These are phyloP conservation scores for Hystrix cristata DNA, from an alignment of 2,113 vertebrate species.

Conservation along the genomic window DNA sequence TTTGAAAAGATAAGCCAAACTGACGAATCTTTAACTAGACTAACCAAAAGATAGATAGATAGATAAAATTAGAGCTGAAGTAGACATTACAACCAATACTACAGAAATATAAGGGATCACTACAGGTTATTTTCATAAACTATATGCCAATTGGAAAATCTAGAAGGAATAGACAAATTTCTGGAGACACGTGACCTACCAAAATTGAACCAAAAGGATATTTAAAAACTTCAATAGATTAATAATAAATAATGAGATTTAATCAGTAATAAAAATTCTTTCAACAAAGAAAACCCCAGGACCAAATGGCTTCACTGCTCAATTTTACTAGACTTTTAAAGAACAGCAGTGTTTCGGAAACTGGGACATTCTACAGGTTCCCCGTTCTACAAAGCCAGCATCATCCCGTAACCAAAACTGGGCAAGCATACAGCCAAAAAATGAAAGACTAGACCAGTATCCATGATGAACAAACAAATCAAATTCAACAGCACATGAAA, in stretches of 20 bases:
- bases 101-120: neutral
- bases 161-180: neutral
- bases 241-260: neutral
- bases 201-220: neutral
- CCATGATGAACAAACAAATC: neutral
- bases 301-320: neutral
- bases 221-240: neutral
- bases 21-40: neutral
- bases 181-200: neutral
- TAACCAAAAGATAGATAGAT: neutral
- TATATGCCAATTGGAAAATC: neutral
- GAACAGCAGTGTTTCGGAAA: neutral
- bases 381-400: neutral
- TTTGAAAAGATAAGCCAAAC: neutral
- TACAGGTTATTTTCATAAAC: neutral
- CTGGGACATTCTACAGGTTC: no score
- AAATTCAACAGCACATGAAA: neutral
- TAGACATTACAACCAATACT: neutral
- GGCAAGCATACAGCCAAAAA: neutral
- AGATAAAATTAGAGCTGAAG: neutral
- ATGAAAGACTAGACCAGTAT: neutral
- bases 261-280: neutral
- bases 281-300: neutral
- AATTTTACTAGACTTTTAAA: neutral
- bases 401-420: neutral